These are phyloP conservation scores for Apodemus speciosus DNA, from an alignment of 2,113 vertebrate species.

Conservation along the genomic window DNA sequence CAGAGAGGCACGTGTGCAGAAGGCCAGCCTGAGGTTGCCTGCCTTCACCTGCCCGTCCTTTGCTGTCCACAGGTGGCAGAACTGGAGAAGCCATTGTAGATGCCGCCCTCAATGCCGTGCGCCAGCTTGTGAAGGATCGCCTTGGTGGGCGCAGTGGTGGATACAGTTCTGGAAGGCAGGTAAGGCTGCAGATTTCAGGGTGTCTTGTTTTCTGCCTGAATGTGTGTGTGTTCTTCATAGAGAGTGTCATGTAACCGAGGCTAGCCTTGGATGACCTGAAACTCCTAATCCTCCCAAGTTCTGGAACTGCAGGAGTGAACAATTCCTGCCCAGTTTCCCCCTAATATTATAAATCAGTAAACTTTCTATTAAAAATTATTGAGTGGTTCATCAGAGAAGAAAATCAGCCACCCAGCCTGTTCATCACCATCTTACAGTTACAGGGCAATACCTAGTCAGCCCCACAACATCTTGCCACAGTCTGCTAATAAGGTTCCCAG, in stretches of 20 bases:
- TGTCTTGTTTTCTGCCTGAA: not conserved
- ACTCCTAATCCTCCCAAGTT: not conserved
- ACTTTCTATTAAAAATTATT: not conserved
- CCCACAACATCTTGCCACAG: conserved; percentile 90
- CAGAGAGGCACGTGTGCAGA: too few species aligned
- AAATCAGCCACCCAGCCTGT: not conserved
- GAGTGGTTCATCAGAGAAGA: not conserved
- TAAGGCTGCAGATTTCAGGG: conserved; percentile 68
- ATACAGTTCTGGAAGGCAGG: conserved; percentile 91
- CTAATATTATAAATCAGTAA: not conserved
- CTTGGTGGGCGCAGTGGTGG: conserved; percentile 89
- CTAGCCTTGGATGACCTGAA: not conserved
- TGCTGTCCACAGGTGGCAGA: conserved; percentile 89
- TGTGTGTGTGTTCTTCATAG: not conserved
- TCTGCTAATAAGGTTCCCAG: conserved; percentile 90
- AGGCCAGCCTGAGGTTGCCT: not conserved
- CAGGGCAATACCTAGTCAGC: conserved; percentile 87
- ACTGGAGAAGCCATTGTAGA: conserved; percentile 95
- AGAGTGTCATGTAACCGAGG: not conserved
- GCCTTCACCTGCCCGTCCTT: accelerated
- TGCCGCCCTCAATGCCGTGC: conserved; percentile 89
- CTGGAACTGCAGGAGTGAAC: not conserved
- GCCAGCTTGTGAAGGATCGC: conserved; percentile 92
- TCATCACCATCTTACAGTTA: not conserved
- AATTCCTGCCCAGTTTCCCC: not conserved